Percentiles rank a stretch among this genome's conserved stretches.
Conservation (phyloP, 1,140 invertebrate species). For the Sminthurides bifidus region DNA sequence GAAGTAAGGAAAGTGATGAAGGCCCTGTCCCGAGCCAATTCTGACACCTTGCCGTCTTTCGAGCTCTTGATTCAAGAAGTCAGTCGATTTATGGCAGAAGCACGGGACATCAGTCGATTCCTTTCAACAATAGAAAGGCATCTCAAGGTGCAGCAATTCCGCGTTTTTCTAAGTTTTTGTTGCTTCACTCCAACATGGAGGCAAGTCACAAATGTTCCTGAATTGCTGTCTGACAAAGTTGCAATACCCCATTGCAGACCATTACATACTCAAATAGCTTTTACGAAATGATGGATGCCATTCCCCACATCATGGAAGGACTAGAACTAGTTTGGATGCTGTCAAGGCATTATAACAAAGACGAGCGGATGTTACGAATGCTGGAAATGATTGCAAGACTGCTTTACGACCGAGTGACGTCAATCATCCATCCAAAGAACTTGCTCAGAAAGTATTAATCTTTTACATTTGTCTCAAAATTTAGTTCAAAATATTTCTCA, state of each 20-base stretch:
- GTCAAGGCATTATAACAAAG: slow-evolving; percentile 57
- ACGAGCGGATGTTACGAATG: slow-evolving; percentile 62
- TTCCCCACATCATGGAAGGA: slow-evolving; percentile 66
- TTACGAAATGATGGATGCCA: slow-evolving; percentile 51
- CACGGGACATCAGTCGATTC: slow-evolving; percentile 74
- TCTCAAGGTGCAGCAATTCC: slow-evolving; percentile 50
- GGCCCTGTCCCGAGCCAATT: slow-evolving; percentile 43
- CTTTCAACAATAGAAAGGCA: slow-evolving; percentile 63
- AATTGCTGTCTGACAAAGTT: neutral
- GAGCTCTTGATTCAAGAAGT: slow-evolving; percentile 46
- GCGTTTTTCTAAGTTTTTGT: neutral
- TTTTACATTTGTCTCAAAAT: slow-evolving; percentile 1
- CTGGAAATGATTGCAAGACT: slow-evolving; percentile 68
- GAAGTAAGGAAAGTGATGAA: slow-evolving; percentile 50
- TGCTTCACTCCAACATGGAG: neutral
- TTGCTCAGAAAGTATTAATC: slow-evolving; percentile 51
- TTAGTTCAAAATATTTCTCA: slow-evolving; percentile 6
- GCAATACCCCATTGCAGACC: slow-evolving; percentile 43
- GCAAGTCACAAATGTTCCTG: neutral
- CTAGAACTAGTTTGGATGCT: slow-evolving; percentile 72
- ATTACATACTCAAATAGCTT: slow-evolving; percentile 59
- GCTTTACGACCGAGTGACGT: slow-evolving; percentile 58
- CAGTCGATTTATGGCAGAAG: slow-evolving; percentile 55
- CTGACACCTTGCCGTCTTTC: slow-evolving; percentile 42
- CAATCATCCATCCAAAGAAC: slow-evolving; percentile 53